Percentiles rank a stretch among this genome's conserved stretches.
Conservation (phyloP, 2,797 vertebrate species). For the Amazona ochrocephala region DNA sequence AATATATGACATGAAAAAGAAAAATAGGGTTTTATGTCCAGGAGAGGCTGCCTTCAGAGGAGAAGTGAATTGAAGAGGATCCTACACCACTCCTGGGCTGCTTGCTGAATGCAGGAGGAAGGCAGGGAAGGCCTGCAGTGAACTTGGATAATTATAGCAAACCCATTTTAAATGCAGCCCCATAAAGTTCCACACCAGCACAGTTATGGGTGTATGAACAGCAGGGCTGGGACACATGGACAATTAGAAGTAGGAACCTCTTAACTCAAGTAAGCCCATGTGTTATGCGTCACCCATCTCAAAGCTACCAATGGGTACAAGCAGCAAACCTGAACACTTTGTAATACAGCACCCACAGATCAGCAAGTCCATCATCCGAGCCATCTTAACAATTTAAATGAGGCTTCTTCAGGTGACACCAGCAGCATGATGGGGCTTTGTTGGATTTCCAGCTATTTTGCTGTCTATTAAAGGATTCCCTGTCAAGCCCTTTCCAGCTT, state of each 20-base stretch:
- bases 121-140: not conserved
- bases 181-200: not conserved
- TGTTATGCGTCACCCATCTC: not conserved
- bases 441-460: not conserved
- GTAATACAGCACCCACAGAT: not conserved
- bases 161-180: not conserved
- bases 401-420: not conserved
- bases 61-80: not conserved
- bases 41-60: not conserved
- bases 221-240: not conserved
- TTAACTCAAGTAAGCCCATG: not conserved
- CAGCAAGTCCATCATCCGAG: not conserved
- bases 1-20: not conserved
- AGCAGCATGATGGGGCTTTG: not conserved
- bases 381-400: not conserved
- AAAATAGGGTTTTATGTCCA: not conserved
- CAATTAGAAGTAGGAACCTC: not conserved
- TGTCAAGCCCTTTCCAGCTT: not conserved
- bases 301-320: not conserved
- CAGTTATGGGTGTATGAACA: rapidly evolving
- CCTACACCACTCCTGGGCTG: not conserved
- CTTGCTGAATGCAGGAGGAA: not conserved
- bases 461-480: not conserved
- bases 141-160: not conserved
- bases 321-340: not conserved